Conservation (phyloP, 2,888 invertebrate genomes). For the Disparrhopalites patrizii region DNA sequence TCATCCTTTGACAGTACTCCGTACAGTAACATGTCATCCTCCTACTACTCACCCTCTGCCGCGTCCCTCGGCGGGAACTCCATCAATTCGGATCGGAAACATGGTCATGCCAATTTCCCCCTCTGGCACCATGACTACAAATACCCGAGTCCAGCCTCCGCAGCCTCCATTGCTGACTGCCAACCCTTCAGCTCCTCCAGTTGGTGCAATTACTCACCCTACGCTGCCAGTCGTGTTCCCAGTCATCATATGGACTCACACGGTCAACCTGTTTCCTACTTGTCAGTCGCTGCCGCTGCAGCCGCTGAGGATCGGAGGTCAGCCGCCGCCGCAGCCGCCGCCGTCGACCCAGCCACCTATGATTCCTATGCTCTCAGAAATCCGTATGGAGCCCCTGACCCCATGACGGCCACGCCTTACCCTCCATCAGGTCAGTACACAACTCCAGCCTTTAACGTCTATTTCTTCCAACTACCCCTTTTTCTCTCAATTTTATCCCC, state of each 20-base stretch:
- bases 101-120: slow-evolving; percentile 38
- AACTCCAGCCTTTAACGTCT: not conserved
- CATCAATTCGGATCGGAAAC: slow-evolving; percentile 36
- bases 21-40: slow-evolving; percentile 33
- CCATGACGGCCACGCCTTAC: slow-evolving; percentile 46
- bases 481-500: not conserved
- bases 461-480: not conserved
- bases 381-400: slow-evolving; percentile 45
- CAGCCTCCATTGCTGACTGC: slow-evolving; percentile 40
- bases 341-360: slow-evolving; percentile 43
- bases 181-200: slow-evolving; percentile 45
- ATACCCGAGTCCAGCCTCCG: slow-evolving; percentile 35
- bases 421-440: slow-evolving; percentile 46
- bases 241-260: slow-evolving; percentile 46
- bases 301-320: slow-evolving; percentile 43
- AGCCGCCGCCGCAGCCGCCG: slow-evolving; percentile 40
- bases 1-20: slow-evolving; percentile 32
- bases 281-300: slow-evolving; percentile 39
- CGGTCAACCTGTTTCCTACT: slow-evolving; percentile 45
- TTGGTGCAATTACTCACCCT: slow-evolving; percentile 46
- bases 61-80: slow-evolving; percentile 31
- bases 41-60: slow-evolving; percentile 42
- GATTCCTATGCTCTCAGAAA: slow-evolving; percentile 46
- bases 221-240: slow-evolving; percentile 44
- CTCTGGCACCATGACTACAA: slow-evolving; percentile 47